Evolutionary conservation across 2,888 invertebrate genomes (phyloP).

Genomic region (Cephus runcator): DNA sequence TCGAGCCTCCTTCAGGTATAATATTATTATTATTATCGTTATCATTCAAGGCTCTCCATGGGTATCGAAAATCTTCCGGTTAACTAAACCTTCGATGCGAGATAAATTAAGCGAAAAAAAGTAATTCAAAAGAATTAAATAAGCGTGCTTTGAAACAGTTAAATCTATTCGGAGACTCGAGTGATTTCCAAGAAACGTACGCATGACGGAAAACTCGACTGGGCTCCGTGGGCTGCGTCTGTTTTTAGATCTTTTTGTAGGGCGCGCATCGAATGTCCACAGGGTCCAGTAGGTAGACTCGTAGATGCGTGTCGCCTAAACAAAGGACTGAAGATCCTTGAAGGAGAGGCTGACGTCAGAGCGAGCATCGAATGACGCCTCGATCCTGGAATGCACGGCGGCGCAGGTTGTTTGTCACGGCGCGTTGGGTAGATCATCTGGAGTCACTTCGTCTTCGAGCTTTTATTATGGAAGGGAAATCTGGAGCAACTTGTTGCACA

Average conservation of each 20-base stretch:
- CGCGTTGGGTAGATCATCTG: neutral
- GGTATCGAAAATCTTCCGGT: neutral
- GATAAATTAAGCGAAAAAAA: neutral
- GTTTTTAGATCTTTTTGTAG: neutral
- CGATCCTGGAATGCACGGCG: slow-evolving; percentile 15
- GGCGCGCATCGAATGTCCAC: neutral
- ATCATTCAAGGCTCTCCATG: neutral
- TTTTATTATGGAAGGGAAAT: neutral
- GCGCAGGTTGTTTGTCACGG: slow-evolving; percentile 11
- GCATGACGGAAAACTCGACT: neutral
- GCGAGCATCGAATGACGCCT: slow-evolving; percentile 9
- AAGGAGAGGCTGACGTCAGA: slow-evolving; percentile 19
- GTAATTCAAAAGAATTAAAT: neutral
- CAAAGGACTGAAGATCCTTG: slow-evolving; percentile 12
- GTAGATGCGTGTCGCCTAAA: neutral
- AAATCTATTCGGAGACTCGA: neutral
- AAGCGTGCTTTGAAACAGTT: neutral
- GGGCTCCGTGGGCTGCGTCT: neutral
- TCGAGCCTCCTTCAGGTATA: neutral
- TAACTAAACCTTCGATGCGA: neutral
- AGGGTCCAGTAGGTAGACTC: neutral
- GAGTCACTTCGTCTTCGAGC: neutral
- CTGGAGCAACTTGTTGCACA: neutral
- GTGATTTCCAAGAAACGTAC: neutral
- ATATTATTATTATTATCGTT: neutral